Conservation (phyloP, 2,113 vertebrate species). For the Capreolus pygargus region DNA sequence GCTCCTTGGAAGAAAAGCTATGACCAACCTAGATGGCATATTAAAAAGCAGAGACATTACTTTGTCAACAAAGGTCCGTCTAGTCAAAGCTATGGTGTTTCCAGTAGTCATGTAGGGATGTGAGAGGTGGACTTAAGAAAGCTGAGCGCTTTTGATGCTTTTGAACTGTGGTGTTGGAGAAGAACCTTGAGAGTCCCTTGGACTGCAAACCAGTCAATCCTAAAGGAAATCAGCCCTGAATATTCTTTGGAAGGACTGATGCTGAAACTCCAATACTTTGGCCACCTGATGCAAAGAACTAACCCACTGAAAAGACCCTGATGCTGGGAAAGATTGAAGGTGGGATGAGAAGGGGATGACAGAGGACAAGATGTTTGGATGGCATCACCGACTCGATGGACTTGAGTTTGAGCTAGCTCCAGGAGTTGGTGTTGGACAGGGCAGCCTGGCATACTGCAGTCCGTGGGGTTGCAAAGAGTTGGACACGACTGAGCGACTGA, state of each 20-base stretch:
- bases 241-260: background rate
- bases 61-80: background rate
- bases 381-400: background rate
- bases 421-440: background rate
- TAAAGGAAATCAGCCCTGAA: background rate
- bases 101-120: background rate
- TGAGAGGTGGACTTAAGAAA: background rate
- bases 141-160: background rate
- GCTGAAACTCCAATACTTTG: background rate
- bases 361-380: background rate
- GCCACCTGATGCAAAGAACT: background rate
- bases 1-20: background rate
- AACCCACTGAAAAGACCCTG: background rate
- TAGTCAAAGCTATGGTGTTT: background rate
- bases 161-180: background rate
- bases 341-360: background rate
- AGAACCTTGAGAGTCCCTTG: background rate
- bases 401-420: background rate
- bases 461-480: background rate
- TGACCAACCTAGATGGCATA: background rate
- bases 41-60: background rate
- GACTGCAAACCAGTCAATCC: background rate
- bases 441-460: background rate
- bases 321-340: background rate
- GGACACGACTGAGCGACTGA: accelerated